A percentile compares a stretch with the other conserved stretches of the same genome.
Evolutionary conservation across 1,140 invertebrate species (phyloP).

Genomic region (Anoplolepis gracilipes): DNA sequence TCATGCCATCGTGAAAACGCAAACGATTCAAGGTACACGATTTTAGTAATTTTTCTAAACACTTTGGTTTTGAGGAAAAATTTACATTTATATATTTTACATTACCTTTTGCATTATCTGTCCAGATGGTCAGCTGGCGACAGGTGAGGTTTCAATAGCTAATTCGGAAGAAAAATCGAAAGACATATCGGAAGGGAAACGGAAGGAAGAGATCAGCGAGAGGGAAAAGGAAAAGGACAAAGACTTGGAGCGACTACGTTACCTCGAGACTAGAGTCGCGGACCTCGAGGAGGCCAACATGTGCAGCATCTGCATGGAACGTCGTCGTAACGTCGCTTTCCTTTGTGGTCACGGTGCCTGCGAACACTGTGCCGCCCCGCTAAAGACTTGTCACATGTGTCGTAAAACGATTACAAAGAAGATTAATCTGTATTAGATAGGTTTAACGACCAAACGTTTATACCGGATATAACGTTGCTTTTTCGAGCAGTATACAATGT

Average conservation of each 20-base stretch:
- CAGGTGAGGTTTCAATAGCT: slow-evolving; percentile 53
- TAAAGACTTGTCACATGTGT: slow-evolving; percentile 97
- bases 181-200: slow-evolving; percentile 67
- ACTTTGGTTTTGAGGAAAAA: not conserved
- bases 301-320: slow-evolving; percentile 93
- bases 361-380: slow-evolving; percentile 92
- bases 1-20: slow-evolving; percentile 52
- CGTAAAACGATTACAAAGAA: slow-evolving; percentile 95
- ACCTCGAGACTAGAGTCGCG: slow-evolving; percentile 93
- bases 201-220: slow-evolving; percentile 79
- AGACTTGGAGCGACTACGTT: slow-evolving; percentile 88
- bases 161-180: slow-evolving; percentile 66
- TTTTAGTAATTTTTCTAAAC: slow-evolving; percentile 4
- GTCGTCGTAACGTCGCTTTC: slow-evolving; percentile 93
- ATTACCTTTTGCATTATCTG: not conserved
- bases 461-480: not conserved
- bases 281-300: slow-evolving; percentile 95
- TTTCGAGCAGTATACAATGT: not conserved
- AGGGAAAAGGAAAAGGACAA: slow-evolving; percentile 86
- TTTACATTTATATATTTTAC: not conserved
- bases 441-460: not conserved
- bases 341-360: slow-evolving; percentile 96
- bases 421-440: slow-evolving; percentile 91
- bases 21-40: slow-evolving; percentile 59
- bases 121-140: slow-evolving; percentile 62